Conservation (phyloP, 2,797 vertebrate genomes). For the Sebastes minor region DNA sequence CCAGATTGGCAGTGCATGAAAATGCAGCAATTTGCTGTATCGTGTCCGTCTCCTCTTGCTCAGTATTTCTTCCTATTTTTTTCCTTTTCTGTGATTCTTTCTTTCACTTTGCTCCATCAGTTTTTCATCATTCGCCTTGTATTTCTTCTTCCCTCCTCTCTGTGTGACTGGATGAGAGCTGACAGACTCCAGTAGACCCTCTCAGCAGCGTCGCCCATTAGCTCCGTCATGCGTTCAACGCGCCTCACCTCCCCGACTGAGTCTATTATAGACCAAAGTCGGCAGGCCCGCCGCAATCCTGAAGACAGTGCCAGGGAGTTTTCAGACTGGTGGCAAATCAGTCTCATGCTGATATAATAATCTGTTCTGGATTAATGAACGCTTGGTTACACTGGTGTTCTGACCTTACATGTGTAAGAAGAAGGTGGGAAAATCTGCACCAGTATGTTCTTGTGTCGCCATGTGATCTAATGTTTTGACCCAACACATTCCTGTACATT, state of each 20-base stretch:
- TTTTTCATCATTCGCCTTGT: neutral
- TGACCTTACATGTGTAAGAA: neutral
- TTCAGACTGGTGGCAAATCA: conserved; percentile 20
- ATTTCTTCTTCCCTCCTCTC: neutral
- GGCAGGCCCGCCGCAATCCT: neutral
- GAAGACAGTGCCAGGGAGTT: conserved; percentile 15
- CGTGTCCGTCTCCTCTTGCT: neutral
- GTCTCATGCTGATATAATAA: conserved; percentile 27
- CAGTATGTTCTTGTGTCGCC: neutral
- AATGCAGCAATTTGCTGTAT: neutral
- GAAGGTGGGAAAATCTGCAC: neutral
- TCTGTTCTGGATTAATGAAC: neutral
- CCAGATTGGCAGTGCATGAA: neutral
- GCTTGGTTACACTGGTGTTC: neutral
- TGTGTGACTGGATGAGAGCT: conserved; percentile 55
- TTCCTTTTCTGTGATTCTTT: neutral
- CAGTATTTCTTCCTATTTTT: neutral
- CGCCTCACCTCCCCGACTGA: conserved; percentile 25
- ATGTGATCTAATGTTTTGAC: neutral
- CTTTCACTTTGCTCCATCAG: neutral
- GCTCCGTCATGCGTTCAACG: conserved; percentile 49
- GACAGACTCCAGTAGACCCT: conserved; percentile 56
- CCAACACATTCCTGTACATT: neutral
- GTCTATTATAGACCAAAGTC: conserved; percentile 32
- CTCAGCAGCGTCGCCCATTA: conserved; percentile 52